Evolutionary conservation across 2,113 vertebrate species (phyloP), one percentile per base, ranked within the genome.

Genomic region (Chascanopsetta lugubris): DNA sequence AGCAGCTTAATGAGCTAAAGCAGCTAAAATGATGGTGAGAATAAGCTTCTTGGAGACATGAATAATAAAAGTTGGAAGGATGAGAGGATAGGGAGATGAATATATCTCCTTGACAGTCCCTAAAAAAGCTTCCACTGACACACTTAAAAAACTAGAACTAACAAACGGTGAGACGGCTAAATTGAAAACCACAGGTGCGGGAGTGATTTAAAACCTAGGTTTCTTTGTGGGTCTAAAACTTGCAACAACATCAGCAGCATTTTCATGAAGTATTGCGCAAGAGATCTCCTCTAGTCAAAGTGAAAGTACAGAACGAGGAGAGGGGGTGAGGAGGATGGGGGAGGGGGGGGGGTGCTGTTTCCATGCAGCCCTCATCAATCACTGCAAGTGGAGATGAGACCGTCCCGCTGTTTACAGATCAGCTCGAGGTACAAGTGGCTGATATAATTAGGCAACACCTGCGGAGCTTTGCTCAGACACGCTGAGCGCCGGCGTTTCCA

Each of bases 391-490:
- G 63, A 60, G 71, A 68, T 32, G 60, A 75, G 74, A 63, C 64
- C 12, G 24, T 57, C 56, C 59, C 2, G 38, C 47, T 79, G 82
- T 87, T 83, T 84, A 82, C 70, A 76, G 67, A 79, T 79, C 73
- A 75, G 80, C 68, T 69, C 4, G 48, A 48, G 55, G 45, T 69
- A 74, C 69, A 57, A 79, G 80, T 18, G 64, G 65, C 47, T 69
- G 80, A 75, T 82, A 69, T 88, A 86, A 92, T 92, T 82, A 82
- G 55, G 76, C 17, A 72, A 80, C 81, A 88, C 82, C 85, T 80
- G 85, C 77, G 49, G 83, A 30, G 51, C 60, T 83, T 67, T 79
- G 58, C 79, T 84, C 82, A 75, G 66, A 43, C 75, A 82, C 79
- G 77, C 63, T 77, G 74, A 84, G 65, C 57, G 13, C 48, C 54